Evolutionary conservation across 2,113 vertebrate species (phyloP).

Genomic region (Brachypodius melanocephalos): DNA sequence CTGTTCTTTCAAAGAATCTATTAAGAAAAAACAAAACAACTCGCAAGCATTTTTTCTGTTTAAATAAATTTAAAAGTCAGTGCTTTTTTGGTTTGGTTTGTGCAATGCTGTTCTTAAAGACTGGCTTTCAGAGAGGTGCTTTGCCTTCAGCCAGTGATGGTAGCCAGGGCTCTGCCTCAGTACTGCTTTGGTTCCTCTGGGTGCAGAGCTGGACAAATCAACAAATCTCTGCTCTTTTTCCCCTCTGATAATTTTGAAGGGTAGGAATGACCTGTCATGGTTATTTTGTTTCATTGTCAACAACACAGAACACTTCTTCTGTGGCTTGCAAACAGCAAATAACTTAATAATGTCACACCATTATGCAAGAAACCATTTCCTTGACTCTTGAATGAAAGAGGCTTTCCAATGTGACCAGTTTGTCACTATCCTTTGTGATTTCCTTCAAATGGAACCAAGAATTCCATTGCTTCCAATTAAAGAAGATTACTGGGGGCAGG

Average conservation of each 20-base stretch:
- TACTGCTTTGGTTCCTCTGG: background rate
- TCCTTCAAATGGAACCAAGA: background rate
- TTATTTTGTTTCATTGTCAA: background rate
- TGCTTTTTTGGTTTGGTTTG: background rate
- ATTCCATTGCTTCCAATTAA: background rate
- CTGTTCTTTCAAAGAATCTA: background rate
- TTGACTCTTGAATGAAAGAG: background rate
- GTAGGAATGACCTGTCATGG: background rate
- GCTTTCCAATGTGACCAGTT: background rate
- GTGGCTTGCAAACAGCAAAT: background rate
- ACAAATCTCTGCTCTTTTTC: background rate
- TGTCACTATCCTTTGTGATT: background rate
- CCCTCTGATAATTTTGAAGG: background rate
- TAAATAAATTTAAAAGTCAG: background rate
- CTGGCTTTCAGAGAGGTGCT: background rate
- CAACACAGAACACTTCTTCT: background rate
- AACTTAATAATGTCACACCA: background rate
- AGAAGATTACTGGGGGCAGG: background rate
- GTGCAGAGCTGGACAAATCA: background rate
- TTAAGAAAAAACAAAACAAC: background rate
- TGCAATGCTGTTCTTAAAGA: background rate
- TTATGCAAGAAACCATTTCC: background rate
- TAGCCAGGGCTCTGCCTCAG: background rate
- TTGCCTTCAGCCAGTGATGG: background rate
- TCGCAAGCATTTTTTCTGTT: background rate